Percentiles rank a stretch among this genome's conserved stretches.
These are phyloP conservation scores for Dicrurus megarhynchus DNA, from an alignment of 2,113 vertebrate genomes.

Conservation along the genomic window DNA sequence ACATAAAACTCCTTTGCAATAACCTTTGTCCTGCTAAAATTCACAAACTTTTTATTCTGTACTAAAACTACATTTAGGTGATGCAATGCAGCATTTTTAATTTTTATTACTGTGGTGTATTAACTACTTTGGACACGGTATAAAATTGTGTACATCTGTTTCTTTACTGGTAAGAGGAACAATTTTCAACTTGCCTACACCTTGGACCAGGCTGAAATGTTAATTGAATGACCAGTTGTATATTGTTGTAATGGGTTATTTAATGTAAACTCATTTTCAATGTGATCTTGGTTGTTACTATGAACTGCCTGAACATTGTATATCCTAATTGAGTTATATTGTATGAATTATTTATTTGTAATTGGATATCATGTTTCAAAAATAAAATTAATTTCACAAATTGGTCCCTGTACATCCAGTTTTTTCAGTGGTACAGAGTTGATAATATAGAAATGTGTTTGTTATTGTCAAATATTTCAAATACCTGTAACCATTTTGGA, in stretches of 20 bases:
- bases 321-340: slow-evolving; percentile 69
- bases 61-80: not conserved
- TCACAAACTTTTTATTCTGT: not conserved
- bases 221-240: slow-evolving; percentile 56
- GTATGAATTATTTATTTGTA: slow-evolving; percentile 83
- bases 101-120: not conserved
- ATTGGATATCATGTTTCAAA: slow-evolving; percentile 72
- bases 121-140: not conserved
- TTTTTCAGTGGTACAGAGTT: not conserved
- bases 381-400: slow-evolving; percentile 71
- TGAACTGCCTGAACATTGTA: slow-evolving; percentile 60
- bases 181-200: slow-evolving; percentile 38
- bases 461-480: not conserved
- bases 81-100: not conserved
- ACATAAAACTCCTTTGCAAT: not conserved
- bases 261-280: slow-evolving; percentile 51
- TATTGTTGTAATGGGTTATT: slow-evolving; percentile 62
- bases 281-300: slow-evolving; percentile 54
- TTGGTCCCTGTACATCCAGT: not conserved
- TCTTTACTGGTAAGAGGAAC: slow-evolving; percentile 10
- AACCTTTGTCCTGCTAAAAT: not conserved
- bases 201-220: slow-evolving; percentile 46
- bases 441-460: not conserved
- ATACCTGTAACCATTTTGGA: not conserved
- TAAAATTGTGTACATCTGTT: not conserved